Evolutionary conservation across 2,797 vertebrate genomes (phyloP), one percentile per base, ranked within the genome.

Genomic region (Microctenopoma stevenorrisi): DNA sequence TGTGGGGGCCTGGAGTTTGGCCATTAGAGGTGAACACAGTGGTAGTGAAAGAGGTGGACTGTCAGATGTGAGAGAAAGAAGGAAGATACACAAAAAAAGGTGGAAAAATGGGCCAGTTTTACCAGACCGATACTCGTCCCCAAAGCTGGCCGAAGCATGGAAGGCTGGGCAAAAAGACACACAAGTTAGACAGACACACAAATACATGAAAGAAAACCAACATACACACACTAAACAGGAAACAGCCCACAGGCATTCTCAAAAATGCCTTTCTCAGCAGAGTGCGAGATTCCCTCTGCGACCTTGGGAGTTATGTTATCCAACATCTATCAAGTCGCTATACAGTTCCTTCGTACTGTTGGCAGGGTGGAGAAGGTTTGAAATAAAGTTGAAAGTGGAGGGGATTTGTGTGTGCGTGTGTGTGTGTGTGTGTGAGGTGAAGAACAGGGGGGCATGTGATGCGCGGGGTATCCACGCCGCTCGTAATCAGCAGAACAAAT

Each of bases 401-500:
- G 52, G 56, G 14, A 38, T 40, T 28, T 43, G 37, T 43, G 43
- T 55, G 52, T 33, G 30, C 7, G 30, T 6, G 64, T 50, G 44
- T 15, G 48, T 71, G 54, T 64, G 71, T 43, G 37, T 43, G 43
- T 40, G 54, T 53, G 18, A 62, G 73, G 72, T 64, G 72, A 63
- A 46, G 59, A 78, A 73, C 28, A 12, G 58, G 58, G 65, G 60
- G 70, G 74, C 48, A 33, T 42, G 72, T 44, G 49, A 74, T 68
- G 68, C 79, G 53, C 82, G 63, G 67, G 73, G 76, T 84, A 83
- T 92, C 80, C 86, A 87, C 78, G 81, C 83, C 35, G 82, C 85
- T 92, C 57, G 86, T 94, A 94, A 94, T 94, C 93, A 94, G 91
- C 84, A 81, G 87, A 93, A 92, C 93, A 94, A 94, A 95, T 94